These are phyloP conservation scores for Caenorhabditis sp. DNA, from an alignment of 2,888 invertebrate genomes.

Conservation along the genomic window DNA sequence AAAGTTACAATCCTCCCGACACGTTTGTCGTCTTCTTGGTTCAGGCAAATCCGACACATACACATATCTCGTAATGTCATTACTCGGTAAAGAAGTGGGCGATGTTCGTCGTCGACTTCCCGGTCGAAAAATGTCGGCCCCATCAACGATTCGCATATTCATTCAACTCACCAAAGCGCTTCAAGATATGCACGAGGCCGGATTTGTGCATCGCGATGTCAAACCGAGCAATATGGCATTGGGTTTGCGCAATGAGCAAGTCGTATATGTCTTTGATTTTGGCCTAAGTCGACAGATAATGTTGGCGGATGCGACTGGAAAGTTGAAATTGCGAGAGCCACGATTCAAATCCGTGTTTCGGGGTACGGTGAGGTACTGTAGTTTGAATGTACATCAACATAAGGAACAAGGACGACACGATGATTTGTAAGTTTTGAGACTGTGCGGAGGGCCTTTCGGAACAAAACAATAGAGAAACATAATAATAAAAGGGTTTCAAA, in stretches of 20 bases:
- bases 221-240: slow-evolving; percentile 63
- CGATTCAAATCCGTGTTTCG: slow-evolving; percentile 82
- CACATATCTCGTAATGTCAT: slow-evolving; percentile 62
- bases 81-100: slow-evolving; percentile 60
- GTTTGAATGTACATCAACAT: slow-evolving; percentile 96
- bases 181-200: slow-evolving; percentile 59
- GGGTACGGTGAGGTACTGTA: slow-evolving; percentile 93
- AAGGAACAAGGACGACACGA: slow-evolving; percentile 98
- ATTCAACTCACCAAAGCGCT: slow-evolving; percentile 51
- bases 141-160: slow-evolving; percentile 50
- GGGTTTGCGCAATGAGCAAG: slow-evolving; percentile 41
- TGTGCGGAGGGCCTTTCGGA: no score
- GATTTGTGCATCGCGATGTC: slow-evolving; percentile 64
- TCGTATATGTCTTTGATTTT: slow-evolving; percentile 65
- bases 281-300: slow-evolving; percentile 64
- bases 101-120: slow-evolving; percentile 58
- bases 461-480: no score
- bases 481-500: no score
- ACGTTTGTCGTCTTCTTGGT: slow-evolving; percentile 52
- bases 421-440: slow-evolving; percentile 78
- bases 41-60: slow-evolving; percentile 53
- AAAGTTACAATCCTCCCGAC: slow-evolving; percentile 58
- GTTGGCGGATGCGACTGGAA: slow-evolving; percentile 81
- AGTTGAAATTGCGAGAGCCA: slow-evolving; percentile 72
- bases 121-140: slow-evolving; percentile 45